Conservation (phyloP, 2,888 invertebrate species). For the Cosmia trapezina region DNA sequence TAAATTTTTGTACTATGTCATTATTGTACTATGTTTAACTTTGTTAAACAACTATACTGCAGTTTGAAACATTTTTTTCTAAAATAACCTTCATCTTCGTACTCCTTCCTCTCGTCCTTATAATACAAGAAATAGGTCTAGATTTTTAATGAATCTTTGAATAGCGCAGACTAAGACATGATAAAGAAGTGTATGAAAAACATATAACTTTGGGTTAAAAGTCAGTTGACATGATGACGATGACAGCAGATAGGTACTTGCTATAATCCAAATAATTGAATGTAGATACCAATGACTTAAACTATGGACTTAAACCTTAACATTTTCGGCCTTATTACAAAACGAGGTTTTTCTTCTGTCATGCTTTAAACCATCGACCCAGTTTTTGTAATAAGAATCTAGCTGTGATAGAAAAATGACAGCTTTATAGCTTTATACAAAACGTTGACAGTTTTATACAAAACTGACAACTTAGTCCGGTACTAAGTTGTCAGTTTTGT, state of each 20-base stretch:
- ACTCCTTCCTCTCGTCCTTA: neutral
- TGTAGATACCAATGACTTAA: neutral
- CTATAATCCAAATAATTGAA: neutral
- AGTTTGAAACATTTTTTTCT: neutral
- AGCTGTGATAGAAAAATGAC: too few species aligned
- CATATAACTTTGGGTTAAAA: neutral
- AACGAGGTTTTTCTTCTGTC: too few species aligned
- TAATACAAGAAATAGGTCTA: neutral
- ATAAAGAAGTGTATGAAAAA: neutral
- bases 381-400: too few species aligned
- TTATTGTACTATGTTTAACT: neutral
- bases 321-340: too few species aligned
- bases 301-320: too few species aligned
- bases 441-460: too few species aligned
- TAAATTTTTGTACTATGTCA: neutral
- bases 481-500: too few species aligned
- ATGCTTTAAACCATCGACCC: too few species aligned
- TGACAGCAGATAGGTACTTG: neutral
- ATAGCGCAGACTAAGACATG: neutral
- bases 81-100: too few species aligned
- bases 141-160: neutral
- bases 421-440: too few species aligned
- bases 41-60: neutral
- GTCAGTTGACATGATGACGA: neutral
- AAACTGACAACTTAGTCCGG: too few species aligned